Evolutionary conservation across 2,888 invertebrate species (phyloP).

Genomic region (Galeruca laticollis): DNA sequence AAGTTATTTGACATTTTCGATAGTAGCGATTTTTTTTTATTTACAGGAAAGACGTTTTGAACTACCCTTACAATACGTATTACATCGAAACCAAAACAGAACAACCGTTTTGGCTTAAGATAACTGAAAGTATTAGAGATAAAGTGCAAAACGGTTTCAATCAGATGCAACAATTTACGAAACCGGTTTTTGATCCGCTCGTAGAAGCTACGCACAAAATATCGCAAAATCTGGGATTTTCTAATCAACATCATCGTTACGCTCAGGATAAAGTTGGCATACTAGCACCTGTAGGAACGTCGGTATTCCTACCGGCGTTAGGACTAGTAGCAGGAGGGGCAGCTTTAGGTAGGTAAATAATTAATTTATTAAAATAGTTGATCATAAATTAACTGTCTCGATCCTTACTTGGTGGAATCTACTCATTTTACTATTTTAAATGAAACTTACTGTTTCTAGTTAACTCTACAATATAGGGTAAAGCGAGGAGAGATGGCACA

Average conservation of each 20-base stretch:
- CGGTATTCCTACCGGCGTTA: slow-evolving; percentile 80
- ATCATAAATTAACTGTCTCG: too few relatives aligned
- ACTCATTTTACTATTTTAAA: too few relatives aligned
- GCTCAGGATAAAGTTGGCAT: slow-evolving; percentile 77
- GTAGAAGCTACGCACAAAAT: slow-evolving; percentile 85
- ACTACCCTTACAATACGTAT: slow-evolving; percentile 71
- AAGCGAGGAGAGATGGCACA: too few relatives aligned
- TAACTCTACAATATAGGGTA: too few relatives aligned
- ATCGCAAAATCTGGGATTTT: slow-evolving; percentile 80
- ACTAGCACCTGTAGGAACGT: slow-evolving; percentile 69
- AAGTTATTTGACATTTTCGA: too few relatives aligned
- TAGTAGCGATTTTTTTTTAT: background rate
- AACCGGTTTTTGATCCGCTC: slow-evolving; percentile 79
- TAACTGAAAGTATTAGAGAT: slow-evolving; percentile 80
- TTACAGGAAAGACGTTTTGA: slow-evolving; percentile 66
- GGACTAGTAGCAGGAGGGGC: slow-evolving; percentile 87
- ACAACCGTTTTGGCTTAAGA: slow-evolving; percentile 78
- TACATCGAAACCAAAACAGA: slow-evolving; percentile 75
- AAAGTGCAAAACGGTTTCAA: slow-evolving; percentile 79
- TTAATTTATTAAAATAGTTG: too few relatives aligned
- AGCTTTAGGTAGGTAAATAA: slow-evolving; percentile 69
- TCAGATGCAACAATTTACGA: slow-evolving; percentile 76
- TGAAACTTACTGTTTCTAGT: too few relatives aligned
- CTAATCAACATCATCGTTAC: slow-evolving; percentile 64
- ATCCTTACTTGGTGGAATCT: too few relatives aligned